Evolutionary conservation across 2,113 vertebrate genomes (phyloP).

Genomic region (Ptychochromis oligacanthus): DNA sequence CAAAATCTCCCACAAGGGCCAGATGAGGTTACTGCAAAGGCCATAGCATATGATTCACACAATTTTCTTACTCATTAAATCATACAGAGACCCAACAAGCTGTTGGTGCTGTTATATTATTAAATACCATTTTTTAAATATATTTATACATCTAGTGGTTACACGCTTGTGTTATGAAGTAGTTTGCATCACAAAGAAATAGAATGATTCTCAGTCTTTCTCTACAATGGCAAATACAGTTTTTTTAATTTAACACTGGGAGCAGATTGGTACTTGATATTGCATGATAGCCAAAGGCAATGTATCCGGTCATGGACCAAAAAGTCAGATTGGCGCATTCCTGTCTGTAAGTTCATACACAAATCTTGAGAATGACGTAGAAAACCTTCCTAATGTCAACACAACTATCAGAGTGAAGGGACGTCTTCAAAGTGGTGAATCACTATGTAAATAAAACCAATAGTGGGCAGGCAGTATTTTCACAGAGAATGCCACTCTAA

Average conservation of each 20-base stretch:
- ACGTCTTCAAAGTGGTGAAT: slow-evolving; percentile 20
- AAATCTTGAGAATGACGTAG: background rate
- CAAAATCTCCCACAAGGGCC: background rate
- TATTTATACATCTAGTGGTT: no score
- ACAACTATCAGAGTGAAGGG: background rate
- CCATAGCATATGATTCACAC: background rate
- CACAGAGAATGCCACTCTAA: slow-evolving; percentile 11
- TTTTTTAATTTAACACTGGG: background rate
- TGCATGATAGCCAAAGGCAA: background rate
- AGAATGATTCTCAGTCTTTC: accelerated
- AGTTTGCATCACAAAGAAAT: background rate
- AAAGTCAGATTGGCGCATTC: background rate
- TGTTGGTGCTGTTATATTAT: no score
- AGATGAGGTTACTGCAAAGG: background rate
- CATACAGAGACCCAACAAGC: background rate
- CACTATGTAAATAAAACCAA: slow-evolving; percentile 21
- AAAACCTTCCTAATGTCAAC: background rate
- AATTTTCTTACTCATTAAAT: background rate
- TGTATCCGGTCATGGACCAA: background rate
- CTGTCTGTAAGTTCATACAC: background rate
- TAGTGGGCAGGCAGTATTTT: background rate
- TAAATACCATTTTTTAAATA: no score
- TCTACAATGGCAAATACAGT: no score
- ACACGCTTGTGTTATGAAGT: no score
- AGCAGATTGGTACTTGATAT: background rate